These are phyloP conservation scores for Mus spicilegus DNA, from an alignment of 2,113 vertebrate species.

Conservation along the genomic window DNA sequence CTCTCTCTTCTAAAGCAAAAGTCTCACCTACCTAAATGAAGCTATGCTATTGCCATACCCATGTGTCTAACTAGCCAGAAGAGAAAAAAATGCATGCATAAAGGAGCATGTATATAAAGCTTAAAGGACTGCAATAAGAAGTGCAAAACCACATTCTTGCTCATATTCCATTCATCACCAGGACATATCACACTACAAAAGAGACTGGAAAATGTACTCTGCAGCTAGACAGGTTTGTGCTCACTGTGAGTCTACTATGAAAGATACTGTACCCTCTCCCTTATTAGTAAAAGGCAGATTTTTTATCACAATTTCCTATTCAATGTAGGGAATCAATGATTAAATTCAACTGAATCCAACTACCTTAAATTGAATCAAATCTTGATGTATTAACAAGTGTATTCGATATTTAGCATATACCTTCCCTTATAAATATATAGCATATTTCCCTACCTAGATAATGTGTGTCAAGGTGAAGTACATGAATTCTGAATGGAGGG, in stretches of 20 bases:
- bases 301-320: constrained; percentile 58
- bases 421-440: not conserved
- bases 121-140: not conserved
- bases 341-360: constrained; percentile 29
- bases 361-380: constrained; percentile 52
- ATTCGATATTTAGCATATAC: constrained; percentile 4
- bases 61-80: not conserved
- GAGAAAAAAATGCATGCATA: not conserved
- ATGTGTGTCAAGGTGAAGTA: constrained; percentile 3
- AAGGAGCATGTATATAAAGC: not conserved
- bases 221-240: not conserved
- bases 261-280: constrained; percentile 20
- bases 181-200: not conserved
- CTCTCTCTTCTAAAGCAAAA: not conserved
- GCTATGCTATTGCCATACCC: not conserved
- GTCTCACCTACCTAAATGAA: not conserved
- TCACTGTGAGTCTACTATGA: not conserved
- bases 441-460: not conserved
- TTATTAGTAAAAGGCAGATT: constrained; percentile 3
- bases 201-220: not conserved
- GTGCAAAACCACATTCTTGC: not conserved
- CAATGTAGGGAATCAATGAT: constrained; percentile 2
- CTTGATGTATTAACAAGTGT: not conserved
- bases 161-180: constrained; percentile 1
- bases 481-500: not conserved